A percentile compares a stretch with the other conserved stretches of the same genome.
These are phyloP conservation scores for Dermolepida albohirtum DNA, from an alignment of 2,888 invertebrate species.

Conservation along the genomic window DNA sequence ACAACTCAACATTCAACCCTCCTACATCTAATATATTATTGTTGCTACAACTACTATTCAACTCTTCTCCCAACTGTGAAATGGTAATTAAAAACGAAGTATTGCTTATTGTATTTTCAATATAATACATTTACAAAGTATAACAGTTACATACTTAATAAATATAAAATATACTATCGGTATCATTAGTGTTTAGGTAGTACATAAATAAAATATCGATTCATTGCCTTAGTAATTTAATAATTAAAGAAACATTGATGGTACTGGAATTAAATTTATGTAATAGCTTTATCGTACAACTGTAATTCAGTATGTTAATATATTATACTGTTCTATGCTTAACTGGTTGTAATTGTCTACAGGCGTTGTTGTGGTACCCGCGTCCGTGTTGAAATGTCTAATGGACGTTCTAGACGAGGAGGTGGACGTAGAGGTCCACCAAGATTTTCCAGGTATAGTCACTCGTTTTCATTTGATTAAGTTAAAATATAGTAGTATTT, in stretches of 20 bases:
- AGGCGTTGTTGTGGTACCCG: slow-evolving; percentile 91
- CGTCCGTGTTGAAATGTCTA: slow-evolving; percentile 94
- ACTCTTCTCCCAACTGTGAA: slow-evolving; percentile 42
- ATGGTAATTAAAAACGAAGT: slow-evolving; percentile 39
- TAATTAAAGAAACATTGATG: too few species aligned
- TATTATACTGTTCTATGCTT: slow-evolving; percentile 4
- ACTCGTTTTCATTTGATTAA: slow-evolving; percentile 4
- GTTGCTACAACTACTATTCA: slow-evolving; percentile 42
- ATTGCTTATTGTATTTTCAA: slow-evolving; percentile 24
- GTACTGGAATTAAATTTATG: too few species aligned
- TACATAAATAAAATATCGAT: too few species aligned
- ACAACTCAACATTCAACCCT: slow-evolving; percentile 42
- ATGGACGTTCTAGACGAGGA: slow-evolving; percentile 83
- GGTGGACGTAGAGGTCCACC: slow-evolving; percentile 60
- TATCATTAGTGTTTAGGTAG: too few species aligned
- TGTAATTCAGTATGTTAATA: too few species aligned
- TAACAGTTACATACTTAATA: neutral
- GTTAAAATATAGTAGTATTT: too few species aligned
- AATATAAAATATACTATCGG: neutral
- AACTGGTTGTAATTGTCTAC: slow-evolving; percentile 49
- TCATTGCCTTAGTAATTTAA: too few species aligned
- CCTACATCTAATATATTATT: slow-evolving; percentile 42
- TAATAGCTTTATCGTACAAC: too few species aligned
- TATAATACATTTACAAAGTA: slow-evolving; percentile 1
- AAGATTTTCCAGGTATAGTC: slow-evolving; percentile 61